Evolutionary conservation across 2,113 vertebrate species (phyloP), one percentile per base, ranked within the genome.

Genomic region (Pantherophis guttatus): DNA sequence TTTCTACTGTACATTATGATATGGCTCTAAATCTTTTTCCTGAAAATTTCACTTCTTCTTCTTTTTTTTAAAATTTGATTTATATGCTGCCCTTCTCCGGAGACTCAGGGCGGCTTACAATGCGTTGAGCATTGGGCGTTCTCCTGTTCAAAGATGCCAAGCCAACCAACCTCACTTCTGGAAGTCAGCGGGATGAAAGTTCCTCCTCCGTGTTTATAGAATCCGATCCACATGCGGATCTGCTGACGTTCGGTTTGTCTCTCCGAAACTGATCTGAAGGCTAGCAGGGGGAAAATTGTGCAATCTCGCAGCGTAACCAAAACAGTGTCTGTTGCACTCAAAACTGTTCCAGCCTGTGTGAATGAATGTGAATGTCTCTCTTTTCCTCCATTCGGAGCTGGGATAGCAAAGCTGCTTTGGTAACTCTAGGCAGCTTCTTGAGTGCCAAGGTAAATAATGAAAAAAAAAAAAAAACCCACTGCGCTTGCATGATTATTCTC

Each of bases 401-500:
- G 88, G 96, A 39, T 93, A 90, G 94, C 65, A 92, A 95, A 96
- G 95, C 92, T 95, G 91, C 93, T 95, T 92, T 95, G 96, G 96
- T 94, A 96, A 85, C 92, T 96, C 5, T 91, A 21, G 54, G 5
- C 17, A 59, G 91, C 75, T 93, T 65, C 19, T 12, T 91, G 92
- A 93, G 94, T 95, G 96, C 97, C 96, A 97, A 97, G 96, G 97
- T 97, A 97, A 97, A 97, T 96, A 96, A 95, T 91, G 94, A 92
- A 95, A 94, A 92, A 93, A 90, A 48, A n/a, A 65, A 0, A 3
- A n/a, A 1, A 8, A 0, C 2, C 7, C 39, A 94, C 94, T 94
- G 91, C 50, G 93, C 95, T 90, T 92, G 44, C 95, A 90, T 93
- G 92, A 93, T 94, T 95, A 95, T 96, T 95, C 94, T 95, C 93